phyloP scores from a whole-genome alignment of 2,113 vertebrate genomes.

The Oncorhynchus masou region DNA sequence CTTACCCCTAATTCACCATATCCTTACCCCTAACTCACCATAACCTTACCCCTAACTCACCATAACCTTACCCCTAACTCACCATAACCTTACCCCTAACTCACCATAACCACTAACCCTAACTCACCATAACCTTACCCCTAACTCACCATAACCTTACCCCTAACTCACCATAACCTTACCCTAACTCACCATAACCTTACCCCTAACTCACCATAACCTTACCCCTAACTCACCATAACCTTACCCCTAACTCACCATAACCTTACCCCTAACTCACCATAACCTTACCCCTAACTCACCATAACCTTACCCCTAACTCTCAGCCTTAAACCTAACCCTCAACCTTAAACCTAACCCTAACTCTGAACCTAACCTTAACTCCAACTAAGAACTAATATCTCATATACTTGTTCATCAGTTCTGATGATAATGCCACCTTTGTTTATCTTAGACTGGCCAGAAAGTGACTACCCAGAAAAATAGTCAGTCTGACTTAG shows the following conservation, averaged over 20 bases:
- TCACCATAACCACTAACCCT: no score
- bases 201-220: not conserved
- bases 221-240: not conserved
- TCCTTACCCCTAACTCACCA: no score
- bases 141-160: not conserved
- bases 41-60: not conserved
- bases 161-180: no score
- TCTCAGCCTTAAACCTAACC: not conserved
- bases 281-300: not conserved
- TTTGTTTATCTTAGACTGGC: not conserved
- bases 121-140: not conserved
- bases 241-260: not conserved
- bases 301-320: not conserved
- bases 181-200: no score
- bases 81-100: not conserved
- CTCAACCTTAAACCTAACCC: not conserved
- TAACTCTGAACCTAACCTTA: not conserved
- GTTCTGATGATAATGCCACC: not conserved
- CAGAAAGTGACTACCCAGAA: no score
- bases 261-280: not conserved
- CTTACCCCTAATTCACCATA: no score
- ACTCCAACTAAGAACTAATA: not conserved
- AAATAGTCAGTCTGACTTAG: no score
- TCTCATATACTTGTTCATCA: no score
- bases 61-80: not conserved